Evolutionary conservation across 2,113 vertebrate genomes (phyloP).

Genomic region (Nansenia antarctica): DNA sequence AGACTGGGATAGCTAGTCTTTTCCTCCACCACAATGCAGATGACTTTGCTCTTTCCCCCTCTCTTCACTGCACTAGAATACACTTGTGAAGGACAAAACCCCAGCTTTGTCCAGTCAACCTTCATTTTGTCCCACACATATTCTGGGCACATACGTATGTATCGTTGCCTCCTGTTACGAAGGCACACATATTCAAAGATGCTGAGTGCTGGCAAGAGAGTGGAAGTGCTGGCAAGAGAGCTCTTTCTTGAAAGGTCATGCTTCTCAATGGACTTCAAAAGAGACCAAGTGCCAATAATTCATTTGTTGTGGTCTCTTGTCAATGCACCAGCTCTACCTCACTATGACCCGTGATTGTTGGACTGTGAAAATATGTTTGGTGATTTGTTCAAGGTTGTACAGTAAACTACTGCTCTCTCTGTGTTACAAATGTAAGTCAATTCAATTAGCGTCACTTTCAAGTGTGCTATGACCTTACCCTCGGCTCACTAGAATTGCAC

Average conservation of each 20-base stretch:
- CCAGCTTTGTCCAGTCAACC: slow-evolving; percentile 78
- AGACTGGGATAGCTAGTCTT: slow-evolving; percentile 39
- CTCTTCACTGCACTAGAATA: slow-evolving; percentile 69
- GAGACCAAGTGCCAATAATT: not conserved
- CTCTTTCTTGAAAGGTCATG: too few relatives aligned
- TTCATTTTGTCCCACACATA: slow-evolving; percentile 78
- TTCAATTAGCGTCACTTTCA: not conserved
- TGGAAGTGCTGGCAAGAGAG: slow-evolving; percentile 59
- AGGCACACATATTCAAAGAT: slow-evolving; percentile 61
- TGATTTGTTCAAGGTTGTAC: not conserved
- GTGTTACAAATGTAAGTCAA: not conserved
- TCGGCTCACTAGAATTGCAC: not conserved
- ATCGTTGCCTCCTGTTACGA: slow-evolving; percentile 67
- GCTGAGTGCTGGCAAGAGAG: too few relatives aligned
- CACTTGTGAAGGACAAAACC: slow-evolving; percentile 73
- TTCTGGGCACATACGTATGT: slow-evolving; percentile 68
- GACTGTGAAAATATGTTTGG: too few relatives aligned
- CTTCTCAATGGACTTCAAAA: not conserved
- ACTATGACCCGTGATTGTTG: not conserved
- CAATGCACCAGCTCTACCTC: not conserved
- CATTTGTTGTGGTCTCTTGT: not conserved
- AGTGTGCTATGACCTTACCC: not conserved
- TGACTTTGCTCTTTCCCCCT: slow-evolving; percentile 60
- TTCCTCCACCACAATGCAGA: slow-evolving; percentile 71
- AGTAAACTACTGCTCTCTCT: not conserved